Evolutionary conservation across 2,113 vertebrate genomes (phyloP), one percentile per base, ranked within the genome.

Genomic region (Syngnathoides biaculeatus): DNA sequence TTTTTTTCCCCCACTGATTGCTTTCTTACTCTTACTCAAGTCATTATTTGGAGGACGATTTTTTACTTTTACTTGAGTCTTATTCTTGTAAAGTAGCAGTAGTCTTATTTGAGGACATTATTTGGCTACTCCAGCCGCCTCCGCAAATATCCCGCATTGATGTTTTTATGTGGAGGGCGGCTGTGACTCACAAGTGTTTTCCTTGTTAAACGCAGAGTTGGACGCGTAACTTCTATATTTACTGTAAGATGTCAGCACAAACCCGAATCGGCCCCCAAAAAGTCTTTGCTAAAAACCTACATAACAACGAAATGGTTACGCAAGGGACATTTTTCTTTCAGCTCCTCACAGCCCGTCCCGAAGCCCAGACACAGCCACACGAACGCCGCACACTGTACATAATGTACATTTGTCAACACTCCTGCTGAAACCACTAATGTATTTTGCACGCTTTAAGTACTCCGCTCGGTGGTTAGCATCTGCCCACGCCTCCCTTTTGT

Each of bases 351-450:
- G 8, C 26, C 17, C 14, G 5, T 55, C 24, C 22, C 22, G 13
- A 26, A 57, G 6, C 22, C 17, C 62, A 64, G 43, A 20, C 43
- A 20, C 4, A 19, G 24, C 61, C 61, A 27, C 24, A 63, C 55
- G 27, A 30, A 64, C 42, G n/a, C 45, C 12, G 42, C 24, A 40
- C 9, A 47, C 27, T 62, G 60, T 62, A 40, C 38, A 8, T 61
- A 42, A 56, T 35, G 47, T 52, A 48, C 40, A 56, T 69, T 48
- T 74, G 24, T 68, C 57, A 50, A 65, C 52, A 69, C 52, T 30
- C 63, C 45, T 61, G 22, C 42, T 60, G 45, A 56, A 72, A 61
- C 66, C 57, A 20, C 30, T 76, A 19, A 75, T 71, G 15, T 61
- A 0, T 64, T 64, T 79, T 64, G 45, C 57, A 50, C 26, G 45